These are phyloP conservation scores for Tipula helvola DNA, from an alignment of 2,888 invertebrate genomes.

Conservation along the genomic window DNA sequence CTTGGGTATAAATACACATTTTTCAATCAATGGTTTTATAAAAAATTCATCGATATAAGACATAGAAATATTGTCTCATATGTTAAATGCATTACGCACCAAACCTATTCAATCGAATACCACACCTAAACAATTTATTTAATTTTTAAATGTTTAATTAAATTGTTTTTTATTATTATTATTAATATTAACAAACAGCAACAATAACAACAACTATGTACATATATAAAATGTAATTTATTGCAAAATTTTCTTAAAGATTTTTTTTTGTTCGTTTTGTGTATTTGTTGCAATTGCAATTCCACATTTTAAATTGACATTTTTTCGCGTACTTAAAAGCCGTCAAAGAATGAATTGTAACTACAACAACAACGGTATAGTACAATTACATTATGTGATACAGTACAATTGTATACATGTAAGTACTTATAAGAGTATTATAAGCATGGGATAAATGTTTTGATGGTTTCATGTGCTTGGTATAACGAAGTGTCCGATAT, in stretches of 20 bases:
- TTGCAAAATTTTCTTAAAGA: neutral
- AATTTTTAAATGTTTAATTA: neutral
- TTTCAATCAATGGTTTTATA: neutral
- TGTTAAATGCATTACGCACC: neutral
- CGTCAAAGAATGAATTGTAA: slow-evolving; percentile 8
- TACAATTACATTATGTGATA: neutral
- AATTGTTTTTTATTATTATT: neutral
- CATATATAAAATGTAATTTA: neutral
- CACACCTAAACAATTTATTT: neutral
- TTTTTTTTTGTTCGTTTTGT: neutral
- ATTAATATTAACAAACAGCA: neutral
- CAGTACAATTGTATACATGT: neutral
- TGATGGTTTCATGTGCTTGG: neutral
- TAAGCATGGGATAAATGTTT: neutral
- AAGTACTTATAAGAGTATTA: neutral
- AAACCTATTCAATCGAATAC: neutral
- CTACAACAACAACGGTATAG: neutral
- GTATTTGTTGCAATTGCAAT: neutral
- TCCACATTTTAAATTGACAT: slow-evolving; percentile 4
- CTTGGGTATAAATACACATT: neutral
- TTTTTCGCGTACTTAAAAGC: slow-evolving; percentile 7
- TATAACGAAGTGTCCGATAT: too few relatives aligned
- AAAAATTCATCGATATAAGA: neutral
- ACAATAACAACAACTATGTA: neutral
- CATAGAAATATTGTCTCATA: neutral